These are phyloP conservation scores for Escarpia spicata DNA, from an alignment of 2,888 invertebrate species.

Conservation along the genomic window DNA sequence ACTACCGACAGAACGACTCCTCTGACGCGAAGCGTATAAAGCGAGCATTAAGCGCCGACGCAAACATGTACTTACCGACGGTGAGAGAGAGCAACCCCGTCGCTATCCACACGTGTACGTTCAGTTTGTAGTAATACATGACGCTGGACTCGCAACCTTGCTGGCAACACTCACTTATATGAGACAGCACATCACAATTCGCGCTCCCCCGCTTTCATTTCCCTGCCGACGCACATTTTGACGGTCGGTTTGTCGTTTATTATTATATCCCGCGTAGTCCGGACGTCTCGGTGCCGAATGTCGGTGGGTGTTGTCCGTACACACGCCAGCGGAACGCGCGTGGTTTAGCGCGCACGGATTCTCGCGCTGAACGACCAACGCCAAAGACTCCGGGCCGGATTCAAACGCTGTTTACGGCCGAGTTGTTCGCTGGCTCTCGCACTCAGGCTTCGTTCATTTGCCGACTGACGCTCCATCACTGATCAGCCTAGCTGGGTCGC, in stretches of 20 bases:
- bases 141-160: background rate
- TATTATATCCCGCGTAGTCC: background rate
- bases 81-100: background rate
- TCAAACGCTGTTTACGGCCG: background rate
- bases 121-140: constrained; percentile 9
- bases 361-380: background rate
- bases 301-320: too few species aligned
- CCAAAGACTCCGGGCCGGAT: background rate
- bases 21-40: background rate
- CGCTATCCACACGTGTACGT: background rate
- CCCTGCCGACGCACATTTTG: background rate
- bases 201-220: background rate
- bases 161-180: background rate
- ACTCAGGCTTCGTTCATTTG: background rate
- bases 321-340: too few species aligned
- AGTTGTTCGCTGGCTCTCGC: background rate
- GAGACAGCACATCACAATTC: background rate
- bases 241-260: background rate
- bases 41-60: background rate
- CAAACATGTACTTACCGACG: background rate
- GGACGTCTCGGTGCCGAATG: too few species aligned
- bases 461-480: background rate
- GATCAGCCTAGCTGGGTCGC: background rate
- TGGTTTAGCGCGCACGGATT: too few species aligned
- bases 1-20: background rate